Evolutionary conservation across 2,888 invertebrate species (phyloP), one percentile per base, ranked within the genome.

Genomic region (Adineta ricciae): DNA sequence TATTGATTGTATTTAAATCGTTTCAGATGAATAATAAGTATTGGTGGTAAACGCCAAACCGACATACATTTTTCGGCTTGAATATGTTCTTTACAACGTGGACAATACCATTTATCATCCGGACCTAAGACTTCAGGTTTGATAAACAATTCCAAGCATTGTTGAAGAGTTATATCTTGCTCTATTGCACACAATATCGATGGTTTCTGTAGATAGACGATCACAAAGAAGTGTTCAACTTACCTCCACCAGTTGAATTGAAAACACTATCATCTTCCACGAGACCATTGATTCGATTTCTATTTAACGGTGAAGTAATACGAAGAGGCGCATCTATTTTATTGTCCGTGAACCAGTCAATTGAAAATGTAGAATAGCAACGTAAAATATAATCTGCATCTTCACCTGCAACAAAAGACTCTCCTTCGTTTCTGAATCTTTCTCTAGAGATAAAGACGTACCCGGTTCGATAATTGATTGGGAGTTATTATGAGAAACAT

Each of bases 41-140:
- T 93, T 21, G 96, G 95, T 86, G 96, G 96, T 87, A 95, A 91
- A 87, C 94, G 92, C 96, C 96, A 96, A 84, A 96, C 94, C 90
- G 96, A 95, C 89, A 96, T 92, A 90, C 95, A 95, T 91, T 96
- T 96, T 87, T 94, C 94, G 85, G 96, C 95, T 85, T 94, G 93
- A 89, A 95, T 95, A 89, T 93, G 94, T 88, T 93, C 92, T 89
- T 94, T 93, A 91, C 96, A 96, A 88, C 93, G 93, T 86, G 94
- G 93, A 91, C 96, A 96, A 90, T 94, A 94, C 91, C 95, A 95
- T 89, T 94, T 93, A 89, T 95, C 93, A 89, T 95, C 95, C 84
- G 92, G 92, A 41, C 92, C 92, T 38, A 96, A 91, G 78, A 94
- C 93, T 91, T 96, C 96, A 89, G 94, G 94, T 84, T 93, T 93